Base-by-base conservation (phyloP, 2,888 invertebrate species). In the Melieria picta region DNA sequence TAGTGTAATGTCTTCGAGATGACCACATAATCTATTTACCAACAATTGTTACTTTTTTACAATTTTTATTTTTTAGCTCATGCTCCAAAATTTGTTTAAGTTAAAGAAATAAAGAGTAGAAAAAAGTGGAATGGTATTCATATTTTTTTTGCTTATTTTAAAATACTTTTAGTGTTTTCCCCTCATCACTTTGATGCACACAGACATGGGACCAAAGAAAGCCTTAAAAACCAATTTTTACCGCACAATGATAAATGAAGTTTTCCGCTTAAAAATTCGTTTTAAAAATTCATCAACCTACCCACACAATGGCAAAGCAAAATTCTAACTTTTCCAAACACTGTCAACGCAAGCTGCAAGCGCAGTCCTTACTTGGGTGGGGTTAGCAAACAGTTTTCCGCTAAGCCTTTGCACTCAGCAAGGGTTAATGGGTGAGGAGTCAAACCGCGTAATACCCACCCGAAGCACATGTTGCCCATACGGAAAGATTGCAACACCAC, bases 391-490 rank as follows among this genome's bases (percentile, higher is more conserved):
- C 57, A 52, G 30, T 45, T 56, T 30, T 30, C 46, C 13, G 58
- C 10, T 16, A 68, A 67, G 67, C 72, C 67, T 68, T 50, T 72
- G 48, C 63, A 52, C 56, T 47, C 50, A 63, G 68, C 71, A 74
- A 65, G 67, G 77, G 76, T 76, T 78, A 74, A 76, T 75, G 76
- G 76, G 75, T 76, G 65, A 73, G 73, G 75, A 84, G 83, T 82
- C 79, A 83, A 84, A 82, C 84, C 84, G 78, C 84, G 80, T 74
- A 73, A 78, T 75, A 77, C 71, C 73, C 43, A 64, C 50, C 13
- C 43, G 7, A 63, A 69, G 57, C 55, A 73, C 74, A 77, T 76
- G 76, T 48, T 50, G 45, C 3, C 7, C 46, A 80, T 2, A 81
- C 81, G 72, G 76, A 77, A 82, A 82, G 80, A 30, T 13, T 57